Evolutionary conservation across 2,113 vertebrate genomes (phyloP), one percentile per base, ranked within the genome.

Genomic region (Ceyx melanurus): DNA sequence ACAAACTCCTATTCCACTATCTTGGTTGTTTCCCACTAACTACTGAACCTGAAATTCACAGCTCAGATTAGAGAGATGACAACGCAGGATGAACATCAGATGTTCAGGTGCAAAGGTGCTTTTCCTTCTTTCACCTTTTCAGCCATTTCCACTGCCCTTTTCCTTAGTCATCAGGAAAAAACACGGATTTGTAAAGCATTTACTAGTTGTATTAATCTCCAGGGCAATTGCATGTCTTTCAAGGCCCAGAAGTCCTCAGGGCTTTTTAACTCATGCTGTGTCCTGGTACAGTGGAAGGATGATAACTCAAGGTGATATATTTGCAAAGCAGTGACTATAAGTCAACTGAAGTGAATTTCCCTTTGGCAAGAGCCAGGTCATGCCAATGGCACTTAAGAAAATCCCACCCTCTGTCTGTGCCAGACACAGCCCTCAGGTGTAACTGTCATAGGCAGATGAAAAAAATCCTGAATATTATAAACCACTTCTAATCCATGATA

Each of bases 191-290:
- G 35, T 89, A 85, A 77, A 89, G 29, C 28, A 50, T 82, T 90
- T 74, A 75, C 58, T 51, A 31, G 19, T n/a, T 85, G 26, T 33
- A 58, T 62, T 82, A 4, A 26, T 89, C 85, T 83, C 51, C 26
- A 54, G 42, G 46, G 46, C 65, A 79, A 88, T 3, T 26, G 22
- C 12, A 31, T 67, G 65, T 81, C 42, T 91, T 50, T 86, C 50
- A 73, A 33, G 85, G 43, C n/a, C 26, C 56, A 71, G 60, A 78
- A 73, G 11, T 46, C 65, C 65, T 78, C 26, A 74, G 68, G 18
- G 42, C 14, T 89, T 94, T 93, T 92, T 67, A 88, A 86, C 56
- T 88, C 80, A 22, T 67, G 73, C 56, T 91, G 58, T 74, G 66
- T 75, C 50, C 75, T 86, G 29, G 23, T 77, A n/a, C 33, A 74